A percentile compares a stretch with the other conserved stretches of the same genome.
Evolutionary conservation across 2,113 vertebrate species (phyloP).

Genomic region (Sarotherodon lohbergeri): DNA sequence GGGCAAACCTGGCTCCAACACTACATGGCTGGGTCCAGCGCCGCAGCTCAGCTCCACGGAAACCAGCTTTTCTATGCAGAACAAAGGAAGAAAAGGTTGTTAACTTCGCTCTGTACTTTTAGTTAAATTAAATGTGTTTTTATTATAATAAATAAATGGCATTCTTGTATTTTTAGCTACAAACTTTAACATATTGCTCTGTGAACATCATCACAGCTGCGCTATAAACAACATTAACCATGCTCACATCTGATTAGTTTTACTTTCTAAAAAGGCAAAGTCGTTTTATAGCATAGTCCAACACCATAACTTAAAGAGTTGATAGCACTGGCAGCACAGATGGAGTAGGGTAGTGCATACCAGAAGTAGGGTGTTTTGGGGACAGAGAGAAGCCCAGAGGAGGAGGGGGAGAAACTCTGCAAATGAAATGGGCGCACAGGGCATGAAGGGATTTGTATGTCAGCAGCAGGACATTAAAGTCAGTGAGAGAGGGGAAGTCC

Average conservation of each 20-base stretch:
- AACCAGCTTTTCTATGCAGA: conserved; percentile 74
- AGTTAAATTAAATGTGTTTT: not conserved
- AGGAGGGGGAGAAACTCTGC: conserved; percentile 11
- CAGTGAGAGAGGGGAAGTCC: not conserved
- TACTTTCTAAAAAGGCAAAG: not conserved
- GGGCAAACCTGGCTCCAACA: conserved; percentile 77
- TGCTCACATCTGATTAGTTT: not conserved
- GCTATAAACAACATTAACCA: not conserved
- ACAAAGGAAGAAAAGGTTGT: not conserved
- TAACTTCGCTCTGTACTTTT: not conserved
- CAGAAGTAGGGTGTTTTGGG: conserved; percentile 17
- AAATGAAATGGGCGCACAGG: conserved; percentile 25
- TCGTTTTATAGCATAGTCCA: not conserved
- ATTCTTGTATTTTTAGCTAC: not conserved
- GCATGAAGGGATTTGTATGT: conserved; percentile 53
- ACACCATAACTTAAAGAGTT: conserved; percentile 5
- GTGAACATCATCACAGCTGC: not conserved
- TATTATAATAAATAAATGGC: not conserved
- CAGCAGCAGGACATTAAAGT: conserved; percentile 54
- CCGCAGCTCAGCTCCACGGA: conserved; percentile 89
- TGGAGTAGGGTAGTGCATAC: conserved; percentile 4
- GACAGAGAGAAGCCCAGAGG: conserved; percentile 4
- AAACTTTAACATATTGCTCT: not conserved
- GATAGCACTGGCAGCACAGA: conserved; percentile 4
- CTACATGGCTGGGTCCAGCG: conserved; percentile 79